Evolutionary conservation across 2,113 vertebrate genomes (phyloP).

Genomic region (Danionella cerebrum): DNA sequence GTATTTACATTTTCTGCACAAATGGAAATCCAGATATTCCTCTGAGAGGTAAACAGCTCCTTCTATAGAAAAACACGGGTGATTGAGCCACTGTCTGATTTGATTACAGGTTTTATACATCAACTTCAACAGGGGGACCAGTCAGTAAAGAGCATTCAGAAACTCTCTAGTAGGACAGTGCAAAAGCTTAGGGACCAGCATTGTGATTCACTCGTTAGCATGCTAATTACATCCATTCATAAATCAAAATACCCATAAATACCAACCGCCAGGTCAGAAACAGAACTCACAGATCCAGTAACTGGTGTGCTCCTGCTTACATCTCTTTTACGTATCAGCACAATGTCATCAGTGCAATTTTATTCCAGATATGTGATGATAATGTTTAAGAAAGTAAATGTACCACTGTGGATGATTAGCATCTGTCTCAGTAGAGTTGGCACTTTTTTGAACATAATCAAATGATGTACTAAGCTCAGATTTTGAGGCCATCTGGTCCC

Average conservation of each 20-base stretch:
- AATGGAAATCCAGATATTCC: constrained; percentile 38
- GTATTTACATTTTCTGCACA: constrained; percentile 43
- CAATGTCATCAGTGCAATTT: no score
- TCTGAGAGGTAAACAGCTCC: constrained; percentile 33
- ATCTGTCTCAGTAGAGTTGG: no score
- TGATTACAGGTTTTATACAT: constrained; percentile 48
- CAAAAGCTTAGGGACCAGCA: constrained; percentile 29
- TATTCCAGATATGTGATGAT: no score
- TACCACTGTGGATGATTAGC: no score
- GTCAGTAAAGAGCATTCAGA: not conserved
- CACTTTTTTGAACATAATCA: no score
- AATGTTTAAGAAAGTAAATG: no score
- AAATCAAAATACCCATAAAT: constrained; percentile 32
- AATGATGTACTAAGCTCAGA: no score
- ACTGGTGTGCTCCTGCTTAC: constrained; percentile 1
- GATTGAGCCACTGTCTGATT: constrained; percentile 45
- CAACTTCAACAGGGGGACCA: constrained; percentile 29
- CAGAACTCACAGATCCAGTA: constrained; percentile 19
- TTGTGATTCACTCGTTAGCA: constrained; percentile 40
- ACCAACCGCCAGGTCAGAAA: constrained; percentile 28
- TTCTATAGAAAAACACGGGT: constrained; percentile 26
- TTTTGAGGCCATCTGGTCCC: no score
- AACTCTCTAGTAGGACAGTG: constrained; percentile 2
- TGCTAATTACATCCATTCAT: constrained; percentile 45
- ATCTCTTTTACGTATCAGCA: no score